A percentile compares a stretch with the other conserved stretches of the same genome.
phyloP scores from a whole-genome alignment of 1,140 invertebrate genomes.

The Cydia pomonella region DNA sequence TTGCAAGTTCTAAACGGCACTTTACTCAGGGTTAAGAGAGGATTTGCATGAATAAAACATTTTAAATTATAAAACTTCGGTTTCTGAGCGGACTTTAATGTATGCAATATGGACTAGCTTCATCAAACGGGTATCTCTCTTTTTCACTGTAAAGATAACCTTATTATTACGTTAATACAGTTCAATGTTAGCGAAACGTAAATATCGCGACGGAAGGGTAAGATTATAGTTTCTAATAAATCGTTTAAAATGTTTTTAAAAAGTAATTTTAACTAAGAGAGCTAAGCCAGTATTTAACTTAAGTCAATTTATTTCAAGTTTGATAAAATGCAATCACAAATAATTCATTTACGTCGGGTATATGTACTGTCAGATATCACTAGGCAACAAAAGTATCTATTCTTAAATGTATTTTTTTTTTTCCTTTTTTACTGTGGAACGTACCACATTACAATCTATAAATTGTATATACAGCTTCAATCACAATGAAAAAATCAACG shows the following conservation, averaged over 20 bases:
- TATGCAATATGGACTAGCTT: conserved; percentile 17
- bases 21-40: conserved; percentile 7
- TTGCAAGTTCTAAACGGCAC: background rate
- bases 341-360: no score
- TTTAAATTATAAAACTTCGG: conserved; percentile 27
- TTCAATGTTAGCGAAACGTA: background rate
- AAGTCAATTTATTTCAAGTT: background rate
- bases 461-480: no score
- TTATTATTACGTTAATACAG: background rate
- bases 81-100: conserved; percentile 9
- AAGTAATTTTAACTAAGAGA: background rate
- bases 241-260: background rate
- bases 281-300: background rate
- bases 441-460: no score
- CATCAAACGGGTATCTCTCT: background rate
- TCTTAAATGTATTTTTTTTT: no score
- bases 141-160: background rate
- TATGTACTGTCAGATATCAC: no score
- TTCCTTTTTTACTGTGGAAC: no score
- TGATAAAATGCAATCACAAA: no score
- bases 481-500: no score
- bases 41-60: conserved; percentile 31
- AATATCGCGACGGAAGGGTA: background rate
- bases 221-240: conserved; percentile 1
- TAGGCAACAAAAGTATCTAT: no score